Base-by-base conservation (phyloP, 2,113 vertebrate species). In the Petrocephalus microphthalmus region DNA sequence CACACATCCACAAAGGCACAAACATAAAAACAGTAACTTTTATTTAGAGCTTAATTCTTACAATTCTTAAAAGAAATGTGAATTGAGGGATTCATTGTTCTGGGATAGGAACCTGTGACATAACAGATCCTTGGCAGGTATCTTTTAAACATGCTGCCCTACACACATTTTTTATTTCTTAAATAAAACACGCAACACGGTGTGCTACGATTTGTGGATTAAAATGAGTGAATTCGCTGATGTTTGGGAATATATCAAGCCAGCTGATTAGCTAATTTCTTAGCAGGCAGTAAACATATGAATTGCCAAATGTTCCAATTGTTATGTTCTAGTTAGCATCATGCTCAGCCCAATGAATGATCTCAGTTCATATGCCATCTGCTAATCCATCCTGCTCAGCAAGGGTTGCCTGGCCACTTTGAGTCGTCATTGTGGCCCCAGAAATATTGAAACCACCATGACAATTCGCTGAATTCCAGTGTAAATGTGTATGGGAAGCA, bases 201-300 rank as follows among this genome's bases (percentile, higher is more conserved):
- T 33, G 33, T 19, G 47, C n/a, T n/a, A 13, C 5, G 22, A 52
- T 49, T 47, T 33, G 6, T 33, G 8, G 22, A 85, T 85, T 47
- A 54, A 19, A 54, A 53, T 17, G 15, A 33, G 47, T 17, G 11
- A 3, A 85, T 85, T 85, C 45, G n/a, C 51, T 85, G 51, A 85
- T 25, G 22, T 37, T 85, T 54, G 25, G 52, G 10, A 85, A 85
- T n/a, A 47, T 25, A 51, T 51, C 42, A n/a, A 82, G 42, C 78
- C 78, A 84, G 81, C 42, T 84, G 81, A 47, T 51, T 49, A 45
- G 42, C 83, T 52, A 85, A 85, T 85, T 85, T 53, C 83, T 51
- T 22, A 51, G 49, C n/a, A 47, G 83, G 51, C 81, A 53, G 83
- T 47, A 85, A 85, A 29, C 51, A 85, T 52, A 29, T 54, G 47